Evolutionary conservation across 2,888 invertebrate species (phyloP), one percentile per base, ranked within the genome.

Genomic region (Drosophila meridiana): DNA sequence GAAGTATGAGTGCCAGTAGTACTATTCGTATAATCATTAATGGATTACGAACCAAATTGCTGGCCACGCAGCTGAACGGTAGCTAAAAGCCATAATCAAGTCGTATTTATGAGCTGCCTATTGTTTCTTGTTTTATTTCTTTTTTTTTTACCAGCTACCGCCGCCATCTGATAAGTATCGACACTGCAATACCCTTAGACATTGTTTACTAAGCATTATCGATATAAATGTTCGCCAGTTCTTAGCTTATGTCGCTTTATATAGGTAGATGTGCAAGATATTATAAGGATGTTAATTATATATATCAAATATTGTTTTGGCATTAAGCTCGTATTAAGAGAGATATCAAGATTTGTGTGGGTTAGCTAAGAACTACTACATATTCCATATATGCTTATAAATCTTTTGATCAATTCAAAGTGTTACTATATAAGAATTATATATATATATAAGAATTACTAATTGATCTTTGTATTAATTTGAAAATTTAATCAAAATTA

Each of bases 31-130:
- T 70, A 82, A 76, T 87, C 82, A 78, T 81, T 74, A 84, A 76
- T 81, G 87, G 89, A 87, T 89, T 89, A 84, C 87, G 82, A 71
- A 71, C 64, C 63, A 82, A 76, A 87, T 87, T 85, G 85, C 60
- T 50, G 42, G 61, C 36, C 52, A 52, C 62, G 48, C 64, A 56
- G 52, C 57, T 71, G 80, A 78, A 84, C 89, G 79, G 87, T 84
- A 84, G 84, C 89, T 78, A 72, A 84, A 89, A 87, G 82, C 87
- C 82, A 65, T 73, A 83, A 89, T 83, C 82, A 87, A 83, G 71
- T 67, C 71, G 66, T 87, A 76, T 89, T 87, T 87, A 84, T 82
- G 85, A 57, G 63, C 68, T 75, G 82, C 69, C 78, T 70, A 69
- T 55, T 85, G 68, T 67, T 75, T 14, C 6, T 26, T 26, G 11